Conservation (phyloP, 2,888 invertebrate species). For the Cynaeus angustus region DNA sequence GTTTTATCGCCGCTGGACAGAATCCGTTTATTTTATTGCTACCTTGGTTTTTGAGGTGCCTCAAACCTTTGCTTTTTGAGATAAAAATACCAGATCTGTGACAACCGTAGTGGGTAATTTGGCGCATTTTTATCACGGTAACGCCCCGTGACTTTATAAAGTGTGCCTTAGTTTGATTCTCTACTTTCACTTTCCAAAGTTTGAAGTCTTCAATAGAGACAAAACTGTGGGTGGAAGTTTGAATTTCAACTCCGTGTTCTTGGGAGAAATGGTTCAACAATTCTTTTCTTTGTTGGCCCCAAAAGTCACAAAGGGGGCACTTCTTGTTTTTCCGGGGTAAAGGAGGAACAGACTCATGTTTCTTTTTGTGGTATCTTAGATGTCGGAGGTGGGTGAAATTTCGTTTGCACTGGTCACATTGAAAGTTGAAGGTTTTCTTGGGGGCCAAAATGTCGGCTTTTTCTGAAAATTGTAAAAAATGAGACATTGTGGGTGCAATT, state of each 20-base stretch:
- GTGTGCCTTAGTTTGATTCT: slow-evolving; percentile 23
- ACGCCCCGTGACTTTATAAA: slow-evolving; percentile 29
- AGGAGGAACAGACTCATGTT: background rate
- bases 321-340: background rate
- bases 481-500: background rate
- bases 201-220: background rate
- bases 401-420: background rate
- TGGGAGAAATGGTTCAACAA: background rate
- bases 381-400: slow-evolving; percentile 1
- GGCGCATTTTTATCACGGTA: slow-evolving; percentile 3
- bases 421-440: slow-evolving; percentile 1
- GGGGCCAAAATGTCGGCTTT: slow-evolving; percentile 1
- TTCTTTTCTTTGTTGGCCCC: background rate
- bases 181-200: slow-evolving; percentile 38
- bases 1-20: slow-evolving; percentile 56
- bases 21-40: slow-evolving; percentile 57
- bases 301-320: slow-evolving; percentile 2
- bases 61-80: slow-evolving; percentile 49
- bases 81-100: slow-evolving; percentile 53
- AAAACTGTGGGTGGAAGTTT: background rate
- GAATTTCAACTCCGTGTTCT: background rate
- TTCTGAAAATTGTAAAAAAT: background rate
- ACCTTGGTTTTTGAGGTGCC: slow-evolving; percentile 52
- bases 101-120: slow-evolving; percentile 39
- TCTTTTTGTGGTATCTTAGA: slow-evolving; percentile 5